Evolutionary conservation across 2,113 vertebrate species (phyloP).

Genomic region (Platichthys stellatus): DNA sequence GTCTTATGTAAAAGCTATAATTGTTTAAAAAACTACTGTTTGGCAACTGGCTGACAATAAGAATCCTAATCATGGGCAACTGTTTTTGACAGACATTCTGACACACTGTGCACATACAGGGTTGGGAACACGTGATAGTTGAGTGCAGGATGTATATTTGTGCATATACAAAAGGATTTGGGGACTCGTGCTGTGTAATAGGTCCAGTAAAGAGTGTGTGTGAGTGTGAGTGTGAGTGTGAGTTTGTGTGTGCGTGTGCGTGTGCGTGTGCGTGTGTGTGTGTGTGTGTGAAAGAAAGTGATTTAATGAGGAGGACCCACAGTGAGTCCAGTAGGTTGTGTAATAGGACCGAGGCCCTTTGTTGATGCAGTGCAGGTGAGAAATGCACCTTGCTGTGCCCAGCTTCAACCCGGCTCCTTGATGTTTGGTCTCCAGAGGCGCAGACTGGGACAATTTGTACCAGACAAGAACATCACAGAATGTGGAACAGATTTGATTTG

Average conservation of each 20-base stretch:
- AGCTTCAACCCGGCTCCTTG: slow-evolving; percentile 10
- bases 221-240: not conserved
- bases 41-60: not conserved
- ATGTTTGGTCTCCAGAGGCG: slow-evolving; percentile 15
- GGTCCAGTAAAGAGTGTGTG: not conserved
- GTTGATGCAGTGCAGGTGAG: slow-evolving; percentile 14
- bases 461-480: slow-evolving; percentile 4
- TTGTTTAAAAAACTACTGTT: not conserved
- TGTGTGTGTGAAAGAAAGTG: not conserved
- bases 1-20: not conserved
- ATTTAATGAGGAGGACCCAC: slow-evolving; percentile 23
- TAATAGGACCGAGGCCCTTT: slow-evolving; percentile 10
- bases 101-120: no score
- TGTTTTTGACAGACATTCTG: no score
- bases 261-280: not conserved
- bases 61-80: no score
- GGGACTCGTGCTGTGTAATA: slow-evolving; percentile 1
- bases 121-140: not conserved
- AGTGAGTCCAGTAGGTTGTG: slow-evolving; percentile 22
- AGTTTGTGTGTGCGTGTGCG: not conserved
- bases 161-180: not conserved
- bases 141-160: slow-evolving; percentile 8
- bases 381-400: slow-evolving; percentile 17
- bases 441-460: slow-evolving; percentile 52
- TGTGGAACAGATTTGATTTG: not conserved